A percentile compares a stretch with the other conserved stretches of the same genome.
phyloP scores from a whole-genome alignment of 2,888 invertebrate genomes.

The Caenorhabditis sp. region DNA sequence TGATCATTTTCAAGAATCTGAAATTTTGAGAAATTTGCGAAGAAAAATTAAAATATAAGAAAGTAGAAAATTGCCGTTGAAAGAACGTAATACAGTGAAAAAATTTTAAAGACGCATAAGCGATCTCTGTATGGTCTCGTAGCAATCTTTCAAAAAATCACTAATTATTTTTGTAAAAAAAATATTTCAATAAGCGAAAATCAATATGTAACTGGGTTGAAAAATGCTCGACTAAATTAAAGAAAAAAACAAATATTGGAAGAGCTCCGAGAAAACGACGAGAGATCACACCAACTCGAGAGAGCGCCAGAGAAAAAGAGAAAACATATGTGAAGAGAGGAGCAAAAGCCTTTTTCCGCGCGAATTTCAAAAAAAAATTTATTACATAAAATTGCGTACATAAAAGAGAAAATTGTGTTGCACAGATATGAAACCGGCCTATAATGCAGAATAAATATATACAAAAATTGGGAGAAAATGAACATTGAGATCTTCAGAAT shows the following conservation, averaged over 20 bases:
- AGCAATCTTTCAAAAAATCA: too few species aligned
- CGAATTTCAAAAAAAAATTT: neutral
- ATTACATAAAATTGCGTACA: constrained; percentile 1
- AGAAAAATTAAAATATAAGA: too few species aligned
- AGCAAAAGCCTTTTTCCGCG: neutral
- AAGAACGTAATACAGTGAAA: too few species aligned
- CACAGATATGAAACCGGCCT: neutral
- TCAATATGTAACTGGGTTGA: neutral
- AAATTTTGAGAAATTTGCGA: too few species aligned
- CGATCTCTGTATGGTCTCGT: too few species aligned
- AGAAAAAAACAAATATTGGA: constrained; percentile 4
- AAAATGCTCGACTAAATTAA: neutral
- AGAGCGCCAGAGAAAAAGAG: neutral
- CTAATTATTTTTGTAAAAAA: neutral
- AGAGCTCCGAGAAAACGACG: neutral
- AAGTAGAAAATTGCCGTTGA: too few species aligned
- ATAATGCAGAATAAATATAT: neutral
- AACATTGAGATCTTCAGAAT: constrained; percentile 21
- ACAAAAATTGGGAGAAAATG: neutral
- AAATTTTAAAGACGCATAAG: too few species aligned
- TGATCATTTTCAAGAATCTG: constrained; percentile 18
- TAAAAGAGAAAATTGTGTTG: neutral
- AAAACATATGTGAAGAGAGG: constrained; percentile 3
- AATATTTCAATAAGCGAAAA: neutral
- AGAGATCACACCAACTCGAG: neutral